Conservation (phyloP, 2,113 vertebrate species). For the Pogonocichla stellata region DNA sequence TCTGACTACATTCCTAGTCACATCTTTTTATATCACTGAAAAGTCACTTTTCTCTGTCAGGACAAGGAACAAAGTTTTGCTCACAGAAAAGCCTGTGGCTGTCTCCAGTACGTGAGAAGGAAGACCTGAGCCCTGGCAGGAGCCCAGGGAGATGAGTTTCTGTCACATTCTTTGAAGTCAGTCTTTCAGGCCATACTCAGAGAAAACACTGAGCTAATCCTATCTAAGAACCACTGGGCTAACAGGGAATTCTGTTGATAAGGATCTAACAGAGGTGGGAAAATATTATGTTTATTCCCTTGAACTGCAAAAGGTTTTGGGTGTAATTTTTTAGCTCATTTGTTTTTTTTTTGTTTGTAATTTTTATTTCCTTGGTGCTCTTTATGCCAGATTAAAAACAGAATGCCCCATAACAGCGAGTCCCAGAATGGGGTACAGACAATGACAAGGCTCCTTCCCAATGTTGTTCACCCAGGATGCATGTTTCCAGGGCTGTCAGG, state of each 20-base stretch:
- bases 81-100: background rate
- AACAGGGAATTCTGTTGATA: background rate
- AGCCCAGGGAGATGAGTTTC: background rate
- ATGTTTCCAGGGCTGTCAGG: background rate
- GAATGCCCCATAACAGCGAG: conserved; percentile 16
- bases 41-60: background rate
- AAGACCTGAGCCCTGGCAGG: background rate
- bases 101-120: background rate
- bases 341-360: background rate
- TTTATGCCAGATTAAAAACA: conserved; percentile 1
- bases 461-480: background rate
- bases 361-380: conserved; percentile 54
- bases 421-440: conserved; percentile 13
- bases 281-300: background rate
- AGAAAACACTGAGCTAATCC: background rate
- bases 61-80: background rate
- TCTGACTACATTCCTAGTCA: background rate
- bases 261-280: background rate
- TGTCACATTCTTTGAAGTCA: background rate
- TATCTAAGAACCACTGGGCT: background rate
- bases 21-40: background rate
- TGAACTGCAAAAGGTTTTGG: background rate
- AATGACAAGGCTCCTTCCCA: background rate
- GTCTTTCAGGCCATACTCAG: background rate
- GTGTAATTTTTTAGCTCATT: background rate